Evolutionary conservation across 2,113 vertebrate genomes (phyloP).

Genomic region (Thunnus thynnus): DNA sequence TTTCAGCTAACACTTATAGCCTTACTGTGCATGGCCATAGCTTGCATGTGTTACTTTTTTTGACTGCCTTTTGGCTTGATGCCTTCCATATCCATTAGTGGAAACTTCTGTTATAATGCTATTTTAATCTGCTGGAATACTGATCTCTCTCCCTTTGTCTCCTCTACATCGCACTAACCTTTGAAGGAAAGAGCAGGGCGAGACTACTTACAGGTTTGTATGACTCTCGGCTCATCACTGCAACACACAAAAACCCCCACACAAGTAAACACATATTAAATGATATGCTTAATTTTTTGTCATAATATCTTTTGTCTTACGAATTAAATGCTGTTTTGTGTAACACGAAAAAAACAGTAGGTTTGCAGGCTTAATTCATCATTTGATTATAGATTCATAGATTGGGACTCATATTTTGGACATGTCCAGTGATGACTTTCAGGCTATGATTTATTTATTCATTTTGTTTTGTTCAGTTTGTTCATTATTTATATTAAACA

Average conservation of each 20-base stretch:
- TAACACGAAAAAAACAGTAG: no score
- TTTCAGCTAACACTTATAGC: slow-evolving; percentile 7
- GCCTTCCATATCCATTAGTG: slow-evolving; percentile 47
- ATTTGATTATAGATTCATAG: neutral
- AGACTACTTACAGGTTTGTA: slow-evolving; percentile 83
- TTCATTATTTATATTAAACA: no score
- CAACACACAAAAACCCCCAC: slow-evolving; percentile 38
- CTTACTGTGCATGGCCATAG: slow-evolving; percentile 53
- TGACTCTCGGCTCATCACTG: slow-evolving; percentile 33
- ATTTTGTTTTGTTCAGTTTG: neutral
- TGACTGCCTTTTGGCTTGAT: slow-evolving; percentile 31
- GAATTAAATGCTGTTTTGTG: no score
- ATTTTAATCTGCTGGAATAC: slow-evolving; percentile 61
- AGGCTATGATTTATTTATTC: neutral
- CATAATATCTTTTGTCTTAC: neutral
- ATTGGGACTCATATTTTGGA: neutral
- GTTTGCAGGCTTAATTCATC: neutral
- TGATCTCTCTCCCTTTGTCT: slow-evolving; percentile 78
- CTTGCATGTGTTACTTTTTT: slow-evolving; percentile 59
- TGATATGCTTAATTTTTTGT: neutral
- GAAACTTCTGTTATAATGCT: slow-evolving; percentile 54
- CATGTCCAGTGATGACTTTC: neutral
- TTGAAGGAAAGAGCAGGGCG: slow-evolving; percentile 84
- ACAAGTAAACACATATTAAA: neutral
- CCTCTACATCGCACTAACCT: slow-evolving; percentile 72